Percentiles rank a stretch among this genome's conserved stretches.
Conservation (phyloP, 2,797 vertebrate species). For the Anabas testudineus region DNA sequence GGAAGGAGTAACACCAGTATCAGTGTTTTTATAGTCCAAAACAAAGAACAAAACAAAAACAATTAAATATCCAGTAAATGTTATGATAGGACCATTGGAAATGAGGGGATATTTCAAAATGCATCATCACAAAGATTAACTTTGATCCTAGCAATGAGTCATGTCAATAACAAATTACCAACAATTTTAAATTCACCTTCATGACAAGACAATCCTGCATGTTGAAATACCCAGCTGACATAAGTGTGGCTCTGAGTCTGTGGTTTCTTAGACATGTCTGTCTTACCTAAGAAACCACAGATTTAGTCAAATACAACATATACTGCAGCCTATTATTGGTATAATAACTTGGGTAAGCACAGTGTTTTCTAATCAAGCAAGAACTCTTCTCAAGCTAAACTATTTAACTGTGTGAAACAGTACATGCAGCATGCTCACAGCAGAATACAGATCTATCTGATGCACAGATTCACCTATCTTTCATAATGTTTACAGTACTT, state of each 20-base stretch:
- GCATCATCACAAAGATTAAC: constrained; percentile 24
- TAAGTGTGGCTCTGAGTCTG: constrained; percentile 48
- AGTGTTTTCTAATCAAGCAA: constrained; percentile 62
- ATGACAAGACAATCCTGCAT: constrained; percentile 47
- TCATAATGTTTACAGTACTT: background rate
- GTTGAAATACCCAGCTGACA: constrained; percentile 62
- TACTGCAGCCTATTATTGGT: background rate
- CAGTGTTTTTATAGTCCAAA: too few relatives aligned
- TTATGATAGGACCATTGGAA: constrained; percentile 18
- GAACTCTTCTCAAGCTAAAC: constrained; percentile 35
- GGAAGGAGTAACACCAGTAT: constrained; percentile 23
- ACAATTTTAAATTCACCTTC: background rate
- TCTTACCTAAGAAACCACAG: constrained; percentile 2
- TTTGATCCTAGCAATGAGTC: constrained; percentile 23
- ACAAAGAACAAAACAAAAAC: constrained; percentile 8
- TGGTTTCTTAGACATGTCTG: constrained; percentile 58
- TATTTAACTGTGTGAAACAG: constrained; percentile 20
- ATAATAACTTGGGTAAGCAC: constrained; percentile 28
- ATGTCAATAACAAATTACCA: constrained; percentile 9
- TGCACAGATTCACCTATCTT: constrained; percentile 28
- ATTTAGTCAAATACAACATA: constrained; percentile 33
- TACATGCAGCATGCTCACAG: constrained; percentile 74
- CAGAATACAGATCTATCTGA: constrained; percentile 65
- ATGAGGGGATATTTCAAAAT: constrained; percentile 63
- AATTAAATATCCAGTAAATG: background rate